Percentiles rank a stretch among this genome's conserved stretches.
phyloP scores from a whole-genome alignment of 1,140 invertebrate genomes.

The Tenebrio molitor region DNA sequence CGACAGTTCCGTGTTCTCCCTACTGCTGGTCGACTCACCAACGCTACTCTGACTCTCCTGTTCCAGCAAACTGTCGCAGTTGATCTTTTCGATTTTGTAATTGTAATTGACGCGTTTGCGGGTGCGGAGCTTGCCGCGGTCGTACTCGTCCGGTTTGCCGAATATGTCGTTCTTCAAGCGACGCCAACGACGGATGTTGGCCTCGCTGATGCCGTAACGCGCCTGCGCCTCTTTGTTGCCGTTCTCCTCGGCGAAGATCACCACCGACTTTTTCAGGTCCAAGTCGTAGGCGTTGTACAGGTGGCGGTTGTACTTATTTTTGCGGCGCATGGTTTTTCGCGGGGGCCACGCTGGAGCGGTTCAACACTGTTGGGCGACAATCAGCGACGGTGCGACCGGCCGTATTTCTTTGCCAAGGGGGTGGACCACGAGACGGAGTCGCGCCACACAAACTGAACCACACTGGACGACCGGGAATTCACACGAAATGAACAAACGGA shows the following conservation, averaged over 20 bases:
- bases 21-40: not conserved
- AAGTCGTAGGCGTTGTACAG: conserved; percentile 52
- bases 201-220: conserved; percentile 58
- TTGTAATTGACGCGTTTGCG: conserved; percentile 32
- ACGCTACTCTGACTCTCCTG: conserved; percentile 14
- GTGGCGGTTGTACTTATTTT: not conserved
- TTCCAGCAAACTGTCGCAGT: conserved; percentile 1
- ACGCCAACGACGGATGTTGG: conserved; percentile 60
- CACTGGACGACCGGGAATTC: too few species aligned
- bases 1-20: not conserved
- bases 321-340: conserved; percentile 1
- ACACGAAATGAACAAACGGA: too few species aligned
- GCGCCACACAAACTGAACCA: too few species aligned
- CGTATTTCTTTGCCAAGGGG: not conserved
- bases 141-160: conserved; percentile 41
- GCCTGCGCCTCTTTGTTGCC: conserved; percentile 55
- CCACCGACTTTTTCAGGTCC: conserved; percentile 59
- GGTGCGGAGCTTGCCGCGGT: conserved; percentile 19
- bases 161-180: conserved; percentile 53
- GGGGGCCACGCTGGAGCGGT: not conserved
- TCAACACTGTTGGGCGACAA: not conserved
- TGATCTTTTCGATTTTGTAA: conserved; percentile 17
- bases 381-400: not conserved
- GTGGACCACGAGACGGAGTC: too few species aligned
- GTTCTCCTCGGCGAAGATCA: conserved; percentile 59